Conservation (phyloP, 2,797 vertebrate genomes). For the Pristis pectinata region DNA sequence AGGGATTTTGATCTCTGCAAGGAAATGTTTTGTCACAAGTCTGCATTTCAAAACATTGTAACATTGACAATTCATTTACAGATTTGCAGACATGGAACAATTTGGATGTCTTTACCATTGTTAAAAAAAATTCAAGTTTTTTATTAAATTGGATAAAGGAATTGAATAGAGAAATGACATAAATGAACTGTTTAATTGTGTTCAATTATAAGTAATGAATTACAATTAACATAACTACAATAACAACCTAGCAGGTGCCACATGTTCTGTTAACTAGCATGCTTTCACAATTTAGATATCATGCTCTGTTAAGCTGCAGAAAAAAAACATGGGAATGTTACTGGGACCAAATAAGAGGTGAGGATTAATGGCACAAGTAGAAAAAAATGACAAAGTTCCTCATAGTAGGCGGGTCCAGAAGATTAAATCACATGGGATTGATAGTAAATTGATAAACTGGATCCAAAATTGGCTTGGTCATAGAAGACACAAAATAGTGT, state of each 20-base stretch:
- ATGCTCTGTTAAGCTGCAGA: background rate
- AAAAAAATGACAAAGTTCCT: too few species aligned
- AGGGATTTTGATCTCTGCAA: background rate
- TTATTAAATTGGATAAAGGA: background rate
- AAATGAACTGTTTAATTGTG: background rate
- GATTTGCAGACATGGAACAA: background rate
- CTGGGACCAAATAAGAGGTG: background rate
- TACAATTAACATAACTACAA: background rate
- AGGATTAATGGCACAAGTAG: background rate
- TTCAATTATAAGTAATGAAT: background rate
- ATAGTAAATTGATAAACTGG: too few species aligned
- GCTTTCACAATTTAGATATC: too few species aligned
- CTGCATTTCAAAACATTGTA: background rate
- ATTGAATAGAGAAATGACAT: background rate
- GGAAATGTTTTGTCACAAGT: background rate
- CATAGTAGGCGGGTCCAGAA: too few species aligned
- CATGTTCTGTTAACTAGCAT: too few species aligned
- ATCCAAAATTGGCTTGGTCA: too few species aligned
- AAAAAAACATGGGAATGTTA: background rate
- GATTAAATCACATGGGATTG: too few species aligned
- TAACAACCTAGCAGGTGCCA: too few species aligned
- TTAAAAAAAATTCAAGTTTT: background rate
- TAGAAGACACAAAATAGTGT: too few species aligned
- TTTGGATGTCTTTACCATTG: background rate
- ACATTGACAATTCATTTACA: background rate